phyloP scores from a whole-genome alignment of 92 coral and sea anemone genomes.

The Epizoanthus illoricatus region DNA sequence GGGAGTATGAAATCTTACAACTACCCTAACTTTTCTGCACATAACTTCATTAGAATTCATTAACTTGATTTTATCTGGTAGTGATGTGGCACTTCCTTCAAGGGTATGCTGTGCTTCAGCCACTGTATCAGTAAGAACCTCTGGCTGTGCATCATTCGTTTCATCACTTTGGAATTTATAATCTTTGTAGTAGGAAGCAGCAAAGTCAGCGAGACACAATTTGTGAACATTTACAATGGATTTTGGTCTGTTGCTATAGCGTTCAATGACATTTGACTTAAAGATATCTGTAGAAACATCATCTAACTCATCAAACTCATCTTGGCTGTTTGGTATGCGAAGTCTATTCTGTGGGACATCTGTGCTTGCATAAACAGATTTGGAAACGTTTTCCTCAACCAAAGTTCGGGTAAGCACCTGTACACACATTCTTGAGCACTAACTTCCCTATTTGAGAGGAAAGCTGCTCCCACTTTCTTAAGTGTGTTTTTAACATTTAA shows the following conservation, averaged over 20 bases:
- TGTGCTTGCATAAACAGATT: slow-evolving; percentile 60
- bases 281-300: slow-evolving; percentile 62
- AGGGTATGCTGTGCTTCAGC: slow-evolving; percentile 24
- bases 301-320: slow-evolving; percentile 64
- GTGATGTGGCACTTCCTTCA: slow-evolving; percentile 10
- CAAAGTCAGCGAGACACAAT: slow-evolving; percentile 61
- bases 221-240: slow-evolving; percentile 36
- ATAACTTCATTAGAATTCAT: neutral
- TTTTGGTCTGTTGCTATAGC: slow-evolving; percentile 49
- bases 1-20: slow-evolving; percentile 53
- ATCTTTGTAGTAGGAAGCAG: slow-evolving; percentile 64
- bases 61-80: slow-evolving; percentile 53
- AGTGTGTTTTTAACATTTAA: slow-evolving; percentile 44
- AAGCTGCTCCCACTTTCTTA: slow-evolving; percentile 64
- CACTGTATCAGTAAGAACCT: slow-evolving; percentile 45
- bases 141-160: slow-evolving; percentile 61
- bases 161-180: slow-evolving; percentile 45
- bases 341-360: slow-evolving; percentile 65
- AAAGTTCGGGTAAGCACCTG: slow-evolving; percentile 65
- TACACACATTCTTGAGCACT: slow-evolving; percentile 74
- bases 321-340: slow-evolving; percentile 56
- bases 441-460: slow-evolving; percentile 67
- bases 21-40: slow-evolving; percentile 41
- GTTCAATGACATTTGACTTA: slow-evolving; percentile 58
- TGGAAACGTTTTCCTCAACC: slow-evolving; percentile 72